Evolutionary conservation across 2,888 invertebrate genomes (phyloP).

Genomic region (Melinaea menophilus): DNA sequence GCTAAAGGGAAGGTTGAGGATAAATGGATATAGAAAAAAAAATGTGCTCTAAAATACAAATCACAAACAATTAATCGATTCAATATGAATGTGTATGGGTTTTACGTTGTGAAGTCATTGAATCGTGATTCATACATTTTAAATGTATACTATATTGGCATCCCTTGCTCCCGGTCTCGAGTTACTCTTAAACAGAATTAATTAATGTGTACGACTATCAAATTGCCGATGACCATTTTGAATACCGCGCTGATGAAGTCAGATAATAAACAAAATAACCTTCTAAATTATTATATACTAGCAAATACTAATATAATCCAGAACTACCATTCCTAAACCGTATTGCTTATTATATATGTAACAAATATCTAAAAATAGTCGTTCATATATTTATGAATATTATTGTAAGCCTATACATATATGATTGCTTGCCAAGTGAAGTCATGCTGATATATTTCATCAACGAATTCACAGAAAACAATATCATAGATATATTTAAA

Average conservation of each 20-base stretch:
- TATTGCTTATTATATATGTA: no score
- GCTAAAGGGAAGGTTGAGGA: no score
- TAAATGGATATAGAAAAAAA: no score
- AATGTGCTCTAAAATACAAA: no score
- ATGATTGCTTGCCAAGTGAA: no score
- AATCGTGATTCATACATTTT: background rate
- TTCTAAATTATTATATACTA: constrained; percentile 20
- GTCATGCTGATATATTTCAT: no score
- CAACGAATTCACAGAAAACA: no score
- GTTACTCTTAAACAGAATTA: constrained; percentile 36
- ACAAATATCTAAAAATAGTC: no score
- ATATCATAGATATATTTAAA: background rate
- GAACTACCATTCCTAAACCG: background rate
- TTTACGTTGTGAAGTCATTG: background rate
- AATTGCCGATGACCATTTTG: constrained; percentile 49
- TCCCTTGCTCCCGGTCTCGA: constrained; percentile 24
- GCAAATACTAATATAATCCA: background rate
- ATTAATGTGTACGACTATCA: constrained; percentile 46
- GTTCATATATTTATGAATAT: no score
- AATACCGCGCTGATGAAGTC: constrained; percentile 48
- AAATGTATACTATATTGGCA: constrained; percentile 20
- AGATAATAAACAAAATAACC: constrained; percentile 37
- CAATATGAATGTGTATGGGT: no score
- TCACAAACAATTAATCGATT: no score
- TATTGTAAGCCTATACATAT: no score